These are phyloP conservation scores for Remorina albescens DNA, from an alignment of 2,797 vertebrate species.

Conservation along the genomic window DNA sequence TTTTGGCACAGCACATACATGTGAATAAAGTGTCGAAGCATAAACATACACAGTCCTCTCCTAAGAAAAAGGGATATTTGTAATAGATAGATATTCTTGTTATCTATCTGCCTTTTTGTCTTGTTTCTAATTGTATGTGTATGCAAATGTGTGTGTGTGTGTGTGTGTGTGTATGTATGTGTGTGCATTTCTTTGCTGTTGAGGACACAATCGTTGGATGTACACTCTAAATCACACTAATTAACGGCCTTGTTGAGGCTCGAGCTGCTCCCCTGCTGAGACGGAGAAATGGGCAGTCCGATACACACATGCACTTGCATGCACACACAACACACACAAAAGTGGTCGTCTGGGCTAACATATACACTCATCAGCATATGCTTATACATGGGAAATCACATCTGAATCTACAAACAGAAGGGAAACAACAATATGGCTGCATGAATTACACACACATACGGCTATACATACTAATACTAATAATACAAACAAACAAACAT, in stretches of 20 bases:
- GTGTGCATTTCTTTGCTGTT: conserved; percentile 25
- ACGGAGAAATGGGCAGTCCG: conserved; percentile 37
- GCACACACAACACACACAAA: conserved; percentile 3
- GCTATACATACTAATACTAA: neutral
- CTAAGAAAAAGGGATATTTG: conserved; percentile 12
- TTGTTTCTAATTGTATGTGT: conserved; percentile 29
- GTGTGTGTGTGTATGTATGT: conserved; percentile 19
- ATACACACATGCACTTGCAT: conserved; percentile 22
- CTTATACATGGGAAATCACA: conserved; percentile 18
- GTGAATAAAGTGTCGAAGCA: neutral
- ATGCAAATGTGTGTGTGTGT: conserved; percentile 10
- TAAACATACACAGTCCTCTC: conserved; percentile 3
- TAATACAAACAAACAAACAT: conserved; percentile 11
- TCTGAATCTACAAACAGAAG: conserved; percentile 7
- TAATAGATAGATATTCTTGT: neutral
- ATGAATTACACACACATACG: neutral
- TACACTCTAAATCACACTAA: conserved; percentile 74
- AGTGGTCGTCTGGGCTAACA: neutral
- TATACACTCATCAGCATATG: conserved; percentile 13
- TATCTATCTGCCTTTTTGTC: conserved; percentile 27
- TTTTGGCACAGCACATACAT: conserved; percentile 39
- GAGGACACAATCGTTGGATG: conserved; percentile 68
- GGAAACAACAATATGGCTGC: conserved; percentile 11
- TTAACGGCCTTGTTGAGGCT: conserved; percentile 79
- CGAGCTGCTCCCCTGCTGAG: conserved; percentile 69